phyloP scores from a whole-genome alignment of 2,888 invertebrate genomes.

The Leucophenga montana region DNA sequence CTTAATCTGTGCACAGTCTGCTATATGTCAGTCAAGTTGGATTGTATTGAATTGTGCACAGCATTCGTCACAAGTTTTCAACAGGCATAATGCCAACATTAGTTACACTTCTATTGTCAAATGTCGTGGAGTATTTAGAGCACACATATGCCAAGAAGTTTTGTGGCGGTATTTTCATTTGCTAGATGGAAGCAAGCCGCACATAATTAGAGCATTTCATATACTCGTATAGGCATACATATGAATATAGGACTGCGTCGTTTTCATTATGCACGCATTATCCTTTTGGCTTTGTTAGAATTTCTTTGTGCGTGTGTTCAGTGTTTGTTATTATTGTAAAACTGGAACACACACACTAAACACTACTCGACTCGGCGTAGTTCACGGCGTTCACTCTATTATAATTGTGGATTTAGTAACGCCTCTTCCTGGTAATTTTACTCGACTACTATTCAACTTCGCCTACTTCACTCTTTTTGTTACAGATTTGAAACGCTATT shows the following conservation, averaged over 20 bases:
- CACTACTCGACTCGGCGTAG: neutral
- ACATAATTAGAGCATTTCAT: conserved; percentile 19
- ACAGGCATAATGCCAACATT: conserved; percentile 16
- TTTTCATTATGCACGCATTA: conserved; percentile 19
- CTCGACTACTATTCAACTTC: neutral
- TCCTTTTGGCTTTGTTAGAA: conserved; percentile 20
- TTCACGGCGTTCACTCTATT: neutral
- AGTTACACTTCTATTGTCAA: conserved; percentile 5
- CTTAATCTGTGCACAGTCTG: neutral
- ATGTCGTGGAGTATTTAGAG: neutral
- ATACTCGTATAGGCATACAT: no score
- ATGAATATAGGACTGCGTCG: neutral
- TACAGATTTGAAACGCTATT: conserved; percentile 21
- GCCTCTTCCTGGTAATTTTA: conserved; percentile 65
- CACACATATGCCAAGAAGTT: neutral
- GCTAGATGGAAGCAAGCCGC: neutral
- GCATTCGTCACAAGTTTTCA: conserved; percentile 9
- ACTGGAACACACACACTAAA: neutral
- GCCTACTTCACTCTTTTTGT: neutral
- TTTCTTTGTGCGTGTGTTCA: neutral
- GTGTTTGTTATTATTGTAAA: no score
- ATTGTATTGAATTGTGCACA: neutral
- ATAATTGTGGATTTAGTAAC: conserved; percentile 49
- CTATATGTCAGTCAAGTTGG: neutral
- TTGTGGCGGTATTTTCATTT: neutral